Evolutionary conservation across 1,140 invertebrate species (phyloP).

Genomic region (Drosophila ficusphila): DNA sequence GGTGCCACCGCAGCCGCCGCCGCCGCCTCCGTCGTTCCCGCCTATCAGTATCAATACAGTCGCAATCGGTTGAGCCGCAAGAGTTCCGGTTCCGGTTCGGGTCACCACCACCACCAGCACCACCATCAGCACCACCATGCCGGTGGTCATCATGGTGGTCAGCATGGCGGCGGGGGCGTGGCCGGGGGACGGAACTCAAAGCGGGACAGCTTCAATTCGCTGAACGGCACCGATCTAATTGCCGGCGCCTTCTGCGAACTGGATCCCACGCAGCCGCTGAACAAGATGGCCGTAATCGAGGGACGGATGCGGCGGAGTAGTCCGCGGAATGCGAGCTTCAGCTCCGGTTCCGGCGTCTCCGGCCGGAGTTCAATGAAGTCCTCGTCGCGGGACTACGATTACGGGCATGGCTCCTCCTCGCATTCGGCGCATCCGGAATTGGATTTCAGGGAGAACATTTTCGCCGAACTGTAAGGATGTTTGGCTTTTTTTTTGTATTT

Average conservation of each 20-base stretch:
- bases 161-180: conserved; percentile 19
- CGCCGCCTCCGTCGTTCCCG: conserved; percentile 39
- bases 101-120: conserved; percentile 57
- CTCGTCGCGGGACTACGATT: conserved; percentile 74
- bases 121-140: conserved; percentile 26
- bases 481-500: no score
- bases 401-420: conserved; percentile 67
- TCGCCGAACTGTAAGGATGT: conserved; percentile 72
- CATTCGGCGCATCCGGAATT: conserved; percentile 80
- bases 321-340: conserved; percentile 68
- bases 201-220: conserved; percentile 78
- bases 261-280: conserved; percentile 78
- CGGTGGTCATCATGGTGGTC: conserved; percentile 22
- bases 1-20: no score
- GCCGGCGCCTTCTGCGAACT: conserved; percentile 81
- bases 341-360: conserved; percentile 73
- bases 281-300: conserved; percentile 80
- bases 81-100: conserved; percentile 55
- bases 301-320: conserved; percentile 79
- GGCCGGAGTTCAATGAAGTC: conserved; percentile 78
- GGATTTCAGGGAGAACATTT: conserved; percentile 83
- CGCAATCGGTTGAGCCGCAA: conserved; percentile 76
- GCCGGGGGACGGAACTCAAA: conserved; percentile 50
- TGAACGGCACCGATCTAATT: conserved; percentile 77
- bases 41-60: conserved; percentile 79